phyloP scores from a whole-genome alignment of 2,888 invertebrate genomes.

The Gandaritis pyraliata region DNA sequence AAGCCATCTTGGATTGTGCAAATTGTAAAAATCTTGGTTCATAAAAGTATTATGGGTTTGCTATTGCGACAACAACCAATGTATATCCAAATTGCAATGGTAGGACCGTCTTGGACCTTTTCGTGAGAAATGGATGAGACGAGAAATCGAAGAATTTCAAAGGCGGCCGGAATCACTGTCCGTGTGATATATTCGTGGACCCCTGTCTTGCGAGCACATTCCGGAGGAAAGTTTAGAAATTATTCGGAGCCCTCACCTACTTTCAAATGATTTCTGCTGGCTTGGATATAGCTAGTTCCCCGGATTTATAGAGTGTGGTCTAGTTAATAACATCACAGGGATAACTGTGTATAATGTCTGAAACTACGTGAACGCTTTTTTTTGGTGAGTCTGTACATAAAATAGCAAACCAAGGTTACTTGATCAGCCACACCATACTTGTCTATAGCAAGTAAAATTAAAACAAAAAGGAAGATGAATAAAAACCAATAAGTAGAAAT shows the following conservation, averaged over 20 bases:
- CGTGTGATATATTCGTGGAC: slow-evolving; percentile 33
- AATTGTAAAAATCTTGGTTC: neutral
- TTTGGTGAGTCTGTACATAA: too few relatives aligned
- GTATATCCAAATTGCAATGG: slow-evolving; percentile 13
- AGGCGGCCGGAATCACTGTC: slow-evolving; percentile 28
- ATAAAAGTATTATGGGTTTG: too few relatives aligned
- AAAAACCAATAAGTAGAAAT: too few relatives aligned
- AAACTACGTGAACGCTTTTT: too few relatives aligned
- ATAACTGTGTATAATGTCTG: too few relatives aligned
- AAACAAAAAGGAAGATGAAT: too few relatives aligned
- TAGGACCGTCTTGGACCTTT: slow-evolving; percentile 23
- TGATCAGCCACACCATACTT: too few relatives aligned
- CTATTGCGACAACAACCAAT: slow-evolving; percentile 3
- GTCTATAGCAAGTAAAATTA: too few relatives aligned
- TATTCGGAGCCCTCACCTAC: slow-evolving; percentile 13
- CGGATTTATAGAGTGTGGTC: neutral
- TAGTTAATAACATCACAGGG: too few relatives aligned
- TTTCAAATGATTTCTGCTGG: slow-evolving; percentile 4
- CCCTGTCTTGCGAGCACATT: slow-evolving; percentile 30
- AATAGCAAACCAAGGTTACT: too few relatives aligned
- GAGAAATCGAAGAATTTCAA: slow-evolving; percentile 32
- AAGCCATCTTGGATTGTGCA: neutral
- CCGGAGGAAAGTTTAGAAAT: slow-evolving; percentile 16
- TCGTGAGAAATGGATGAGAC: slow-evolving; percentile 26
- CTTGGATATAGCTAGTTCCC: neutral